These are phyloP conservation scores for Perca fluviatilis DNA, from an alignment of 2,113 vertebrate species.

Conservation along the genomic window DNA sequence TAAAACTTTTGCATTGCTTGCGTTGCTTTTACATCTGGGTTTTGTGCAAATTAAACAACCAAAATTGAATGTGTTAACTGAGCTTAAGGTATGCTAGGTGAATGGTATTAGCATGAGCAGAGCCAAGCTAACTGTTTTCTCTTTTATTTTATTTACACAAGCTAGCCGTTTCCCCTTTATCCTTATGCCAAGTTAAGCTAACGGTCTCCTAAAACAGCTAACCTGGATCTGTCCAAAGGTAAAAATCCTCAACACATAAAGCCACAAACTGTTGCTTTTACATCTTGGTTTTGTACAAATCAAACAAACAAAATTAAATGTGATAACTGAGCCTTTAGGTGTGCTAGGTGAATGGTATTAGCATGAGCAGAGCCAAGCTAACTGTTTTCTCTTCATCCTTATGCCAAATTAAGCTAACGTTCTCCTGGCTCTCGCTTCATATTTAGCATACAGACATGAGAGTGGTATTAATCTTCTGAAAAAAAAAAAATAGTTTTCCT, in stretches of 20 bases:
- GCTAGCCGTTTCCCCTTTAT: neutral
- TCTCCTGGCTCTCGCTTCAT: neutral
- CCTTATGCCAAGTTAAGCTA: neutral
- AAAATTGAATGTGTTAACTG: neutral
- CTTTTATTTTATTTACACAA: too few relatives aligned
- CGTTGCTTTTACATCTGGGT: neutral
- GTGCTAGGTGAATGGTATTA: neutral
- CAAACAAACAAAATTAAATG: neutral
- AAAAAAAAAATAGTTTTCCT: neutral
- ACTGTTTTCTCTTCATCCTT: neutral
- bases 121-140: neutral
- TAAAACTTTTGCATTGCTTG: too few relatives aligned
- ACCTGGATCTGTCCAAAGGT: neutral
- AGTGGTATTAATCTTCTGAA: neutral
- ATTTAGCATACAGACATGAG: neutral
- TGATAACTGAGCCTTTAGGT: neutral
- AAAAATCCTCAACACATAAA: neutral
- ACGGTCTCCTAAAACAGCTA: neutral
- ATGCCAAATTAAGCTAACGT: neutral
- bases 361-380: neutral
- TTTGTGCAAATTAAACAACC: neutral
- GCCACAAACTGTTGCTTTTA: neutral
- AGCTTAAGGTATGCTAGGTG: neutral
- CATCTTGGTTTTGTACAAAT: neutral
- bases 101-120: neutral